Conservation (phyloP, 2,888 invertebrate species). For the Dryobotodes eremita region DNA sequence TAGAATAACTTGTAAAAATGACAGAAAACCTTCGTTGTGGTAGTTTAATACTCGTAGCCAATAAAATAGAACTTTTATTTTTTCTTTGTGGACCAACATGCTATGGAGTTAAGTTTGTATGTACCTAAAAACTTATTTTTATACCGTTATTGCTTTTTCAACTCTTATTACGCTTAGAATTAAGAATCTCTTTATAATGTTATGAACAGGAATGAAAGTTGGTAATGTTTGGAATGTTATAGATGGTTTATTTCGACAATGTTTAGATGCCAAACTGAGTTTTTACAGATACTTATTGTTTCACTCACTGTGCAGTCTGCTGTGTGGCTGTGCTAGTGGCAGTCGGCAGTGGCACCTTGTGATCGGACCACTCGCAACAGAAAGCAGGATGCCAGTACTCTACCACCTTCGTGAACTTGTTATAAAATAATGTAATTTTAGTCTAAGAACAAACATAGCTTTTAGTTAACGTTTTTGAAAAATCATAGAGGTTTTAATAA, state of each 20-base stretch:
- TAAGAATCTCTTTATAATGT: conserved; percentile 70
- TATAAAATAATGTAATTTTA: conserved; percentile 65
- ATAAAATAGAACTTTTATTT: conserved; percentile 61
- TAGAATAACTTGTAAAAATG: conserved; percentile 63
- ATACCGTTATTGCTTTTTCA: conserved; percentile 74
- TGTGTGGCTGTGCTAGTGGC: not conserved
- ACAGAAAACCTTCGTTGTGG: conserved; percentile 47
- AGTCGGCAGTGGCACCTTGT: not conserved
- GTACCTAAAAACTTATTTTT: conserved; percentile 76
- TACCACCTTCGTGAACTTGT: conserved; percentile 51
- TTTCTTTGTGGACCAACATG: conserved; percentile 76
- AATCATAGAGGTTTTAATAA: conserved; percentile 84
- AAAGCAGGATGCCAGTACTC: conserved; percentile 48
- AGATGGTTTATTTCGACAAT: conserved; percentile 63
- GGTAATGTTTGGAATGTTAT: conserved; percentile 58
- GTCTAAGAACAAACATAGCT: conserved; percentile 71
- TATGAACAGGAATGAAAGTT: conserved; percentile 64
- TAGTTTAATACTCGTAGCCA: conserved; percentile 60
- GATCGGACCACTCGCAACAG: conserved; percentile 1
- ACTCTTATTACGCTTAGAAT: conserved; percentile 70
- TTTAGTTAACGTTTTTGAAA: conserved; percentile 75
- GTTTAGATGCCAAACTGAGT: conserved; percentile 75
- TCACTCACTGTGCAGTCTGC: conserved; percentile 43
- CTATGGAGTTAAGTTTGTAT: conserved; percentile 69
- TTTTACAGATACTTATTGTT: conserved; percentile 65